Evolutionary conservation across 2,888 invertebrate species (phyloP).

Genomic region (Cecidostiba fungosa): DNA sequence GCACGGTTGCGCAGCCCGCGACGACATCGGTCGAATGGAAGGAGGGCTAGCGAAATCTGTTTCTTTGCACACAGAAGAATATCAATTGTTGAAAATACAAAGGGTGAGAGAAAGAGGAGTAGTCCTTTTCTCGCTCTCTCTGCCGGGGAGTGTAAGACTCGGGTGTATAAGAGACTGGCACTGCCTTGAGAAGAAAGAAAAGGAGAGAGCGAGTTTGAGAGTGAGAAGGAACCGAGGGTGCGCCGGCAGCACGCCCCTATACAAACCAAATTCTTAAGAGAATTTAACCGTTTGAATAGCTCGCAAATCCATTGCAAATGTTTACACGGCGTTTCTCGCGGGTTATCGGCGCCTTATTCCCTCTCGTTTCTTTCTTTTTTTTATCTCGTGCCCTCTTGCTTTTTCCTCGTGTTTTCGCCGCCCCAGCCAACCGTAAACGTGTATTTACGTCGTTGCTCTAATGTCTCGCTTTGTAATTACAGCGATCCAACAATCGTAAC

Average conservation of each 20-base stretch:
- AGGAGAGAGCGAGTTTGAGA: constrained; percentile 1
- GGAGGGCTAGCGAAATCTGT: constrained; percentile 77
- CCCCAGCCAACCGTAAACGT: constrained; percentile 48
- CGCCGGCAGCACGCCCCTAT: constrained; percentile 71
- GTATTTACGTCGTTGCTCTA: constrained; percentile 20
- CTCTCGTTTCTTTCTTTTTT: constrained; percentile 54
- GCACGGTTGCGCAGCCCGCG: constrained; percentile 66
- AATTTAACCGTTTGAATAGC: constrained; percentile 81
- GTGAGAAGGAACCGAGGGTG: constrained; percentile 63
- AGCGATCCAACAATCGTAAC: no score
- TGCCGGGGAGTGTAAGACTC: constrained; percentile 63
- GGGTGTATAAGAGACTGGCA: constrained; percentile 3
- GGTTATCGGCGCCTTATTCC: constrained; percentile 66
- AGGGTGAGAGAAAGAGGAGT: constrained; percentile 70
- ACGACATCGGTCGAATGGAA: constrained; percentile 5
- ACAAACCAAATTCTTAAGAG: constrained; percentile 80
- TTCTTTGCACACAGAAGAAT: constrained; percentile 80
- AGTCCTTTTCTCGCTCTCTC: constrained; percentile 40
- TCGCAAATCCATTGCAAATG: constrained; percentile 80
- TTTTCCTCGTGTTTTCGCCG: constrained; percentile 37
- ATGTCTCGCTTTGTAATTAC: no score
- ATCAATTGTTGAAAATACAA: constrained; percentile 80
- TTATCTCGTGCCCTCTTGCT: constrained; percentile 30
- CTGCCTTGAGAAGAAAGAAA: constrained; percentile 66
- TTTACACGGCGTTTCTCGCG: constrained; percentile 79